A percentile compares a stretch with the other conserved stretches of the same genome.
These are phyloP conservation scores for Conger conger DNA, from an alignment of 2,113 vertebrate genomes.

Conservation along the genomic window DNA sequence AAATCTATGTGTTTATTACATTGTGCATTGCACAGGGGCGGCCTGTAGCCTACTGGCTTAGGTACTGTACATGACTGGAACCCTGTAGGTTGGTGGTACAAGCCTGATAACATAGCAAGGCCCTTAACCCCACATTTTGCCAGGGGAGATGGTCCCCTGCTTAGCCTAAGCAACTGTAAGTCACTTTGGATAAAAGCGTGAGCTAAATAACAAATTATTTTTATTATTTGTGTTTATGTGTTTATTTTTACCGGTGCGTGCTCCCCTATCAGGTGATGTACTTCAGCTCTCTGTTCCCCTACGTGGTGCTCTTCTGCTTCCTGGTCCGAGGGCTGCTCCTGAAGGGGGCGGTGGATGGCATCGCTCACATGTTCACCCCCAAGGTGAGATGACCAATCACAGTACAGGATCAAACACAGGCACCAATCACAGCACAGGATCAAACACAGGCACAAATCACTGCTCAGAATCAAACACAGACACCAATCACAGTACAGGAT, in stretches of 20 bases:
- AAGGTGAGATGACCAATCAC: conserved; percentile 74
- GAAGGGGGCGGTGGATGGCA: conserved; percentile 89
- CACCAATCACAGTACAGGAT: neutral
- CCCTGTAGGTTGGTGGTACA: too few relatives aligned
- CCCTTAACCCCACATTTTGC: too few relatives aligned
- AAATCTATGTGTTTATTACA: neutral
- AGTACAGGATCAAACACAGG: neutral
- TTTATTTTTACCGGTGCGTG: neutral
- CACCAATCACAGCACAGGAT: neutral
- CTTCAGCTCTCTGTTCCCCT: conserved; percentile 98
- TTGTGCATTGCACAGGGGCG: too few relatives aligned
- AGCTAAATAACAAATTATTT: too few relatives aligned
- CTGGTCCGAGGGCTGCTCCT: conserved; percentile 88
- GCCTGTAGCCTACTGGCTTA: too few relatives aligned
- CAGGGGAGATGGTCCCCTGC: too few relatives aligned
- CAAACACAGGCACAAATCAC: neutral
- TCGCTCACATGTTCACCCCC: conserved; percentile 97
- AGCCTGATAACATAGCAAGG: too few relatives aligned
- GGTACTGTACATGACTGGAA: too few relatives aligned
- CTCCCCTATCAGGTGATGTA: conserved; percentile 88
- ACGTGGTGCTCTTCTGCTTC: conserved; percentile 96
- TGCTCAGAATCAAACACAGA: neutral
- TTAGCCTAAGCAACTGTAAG: too few relatives aligned
- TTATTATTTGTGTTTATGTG: too few relatives aligned
- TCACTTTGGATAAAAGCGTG: too few relatives aligned